Base-by-base conservation (phyloP, 2,113 vertebrate genomes). In the Dunckerocampus dactyliophorus region DNA sequence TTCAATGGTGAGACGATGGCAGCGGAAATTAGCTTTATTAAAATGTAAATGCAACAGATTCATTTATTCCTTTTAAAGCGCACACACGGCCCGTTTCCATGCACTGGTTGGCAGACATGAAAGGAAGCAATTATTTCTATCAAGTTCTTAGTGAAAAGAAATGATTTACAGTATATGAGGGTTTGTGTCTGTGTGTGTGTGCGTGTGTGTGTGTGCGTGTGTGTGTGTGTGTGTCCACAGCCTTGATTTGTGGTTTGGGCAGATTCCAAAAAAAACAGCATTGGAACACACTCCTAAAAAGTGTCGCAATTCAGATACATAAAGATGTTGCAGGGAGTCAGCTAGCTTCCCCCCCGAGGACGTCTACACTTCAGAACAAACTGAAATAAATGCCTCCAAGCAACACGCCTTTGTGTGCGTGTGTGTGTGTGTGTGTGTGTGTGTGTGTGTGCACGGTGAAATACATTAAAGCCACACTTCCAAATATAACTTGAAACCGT, bases 401-500 rank as follows among this genome's bases (percentile, higher is more conserved):
- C 71, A 65, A 72, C 12, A 39, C 28, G 12, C 34, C 34, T 55
- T 17, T 42, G 37, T 55, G 55, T 17, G 28, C 58, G 22, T 59
- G 53, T 31, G 28, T 14, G 59, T 37, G 43, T 17, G 28, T 62
- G 22, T 59, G 53, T 31, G 28, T 14, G 59, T 37, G 55, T 17
- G 28, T 62, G 22, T 59, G 53, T 31, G 28, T 14, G 59, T 37
- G 43, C 17, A 16, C 42, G 42, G 61, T 58, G 68, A 66, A 75
- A 85, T 20, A 71, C 70, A 75, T 67, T 51, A 67, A 59, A 83
- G 69, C 56, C 67, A 47, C 39, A 66, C 58, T 73, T 81, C 81
- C 74, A 76, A 82, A 83, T 82, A 83, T 82, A 88, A 76, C 86
- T 82, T 82, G 75, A 88, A 82, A 82, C 62, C 1, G 61, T 75